A percentile compares a stretch with the other conserved stretches of the same genome.
phyloP scores from a whole-genome alignment of 1,140 invertebrate species.

The Zaprionus vittiger region DNA sequence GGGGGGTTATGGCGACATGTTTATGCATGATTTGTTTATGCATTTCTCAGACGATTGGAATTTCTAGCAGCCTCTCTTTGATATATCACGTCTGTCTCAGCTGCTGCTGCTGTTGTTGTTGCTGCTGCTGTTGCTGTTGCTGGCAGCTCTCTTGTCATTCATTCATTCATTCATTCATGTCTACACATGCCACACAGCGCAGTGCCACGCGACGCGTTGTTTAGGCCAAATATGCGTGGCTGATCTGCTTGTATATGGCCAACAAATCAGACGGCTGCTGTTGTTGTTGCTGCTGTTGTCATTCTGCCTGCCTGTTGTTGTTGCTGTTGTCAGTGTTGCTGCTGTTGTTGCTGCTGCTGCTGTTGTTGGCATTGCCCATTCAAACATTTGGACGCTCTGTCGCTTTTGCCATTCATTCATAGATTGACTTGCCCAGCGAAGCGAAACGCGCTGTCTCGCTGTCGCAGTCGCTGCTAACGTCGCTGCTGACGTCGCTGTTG shows the following conservation, averaged over 20 bases:
- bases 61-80: conserved; percentile 60
- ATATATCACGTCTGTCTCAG: conserved; percentile 20
- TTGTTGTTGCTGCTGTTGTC: conserved; percentile 22
- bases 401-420: conserved; percentile 74
- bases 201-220: conserved; percentile 74
- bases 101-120: neutral
- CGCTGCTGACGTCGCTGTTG: neutral
- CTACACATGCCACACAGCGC: conserved; percentile 45
- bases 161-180: conserved; percentile 18
- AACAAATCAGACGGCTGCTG: conserved; percentile 55
- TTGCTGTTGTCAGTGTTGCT: conserved; percentile 30
- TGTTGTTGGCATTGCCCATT: conserved; percentile 62
- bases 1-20: conserved; percentile 2
- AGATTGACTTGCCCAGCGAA: conserved; percentile 79
- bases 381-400: conserved; percentile 70
- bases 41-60: conserved; percentile 75
- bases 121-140: neutral
- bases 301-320: conserved; percentile 25
- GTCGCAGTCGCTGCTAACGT: conserved; percentile 6
- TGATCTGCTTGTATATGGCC: conserved; percentile 81
- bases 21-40: conserved; percentile 74
- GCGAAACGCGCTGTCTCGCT: conserved; percentile 48
- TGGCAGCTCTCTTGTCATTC: too few species aligned
- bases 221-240: conserved; percentile 79
- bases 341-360: conserved; percentile 43